Percentiles rank a stretch among this genome's conserved stretches.
Conservation (phyloP, 2,888 invertebrate species). For the Amphipoea oculea region DNA sequence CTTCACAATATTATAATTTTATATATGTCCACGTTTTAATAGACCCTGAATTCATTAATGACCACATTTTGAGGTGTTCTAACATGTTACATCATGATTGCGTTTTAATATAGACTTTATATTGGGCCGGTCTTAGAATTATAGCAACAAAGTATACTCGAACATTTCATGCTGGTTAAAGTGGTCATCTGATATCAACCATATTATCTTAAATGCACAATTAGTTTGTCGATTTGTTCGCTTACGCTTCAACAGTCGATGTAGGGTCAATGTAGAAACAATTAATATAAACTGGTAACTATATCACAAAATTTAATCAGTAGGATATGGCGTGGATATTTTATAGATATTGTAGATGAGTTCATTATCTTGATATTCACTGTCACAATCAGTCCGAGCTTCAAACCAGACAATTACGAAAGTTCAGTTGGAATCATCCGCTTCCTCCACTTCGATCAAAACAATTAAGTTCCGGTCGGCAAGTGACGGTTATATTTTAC, state of each 20-base stretch:
- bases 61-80: slow-evolving; percentile 45
- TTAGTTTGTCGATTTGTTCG: background rate
- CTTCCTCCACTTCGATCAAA: slow-evolving; percentile 8
- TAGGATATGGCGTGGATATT: background rate
- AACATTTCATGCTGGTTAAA: background rate
- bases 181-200: background rate
- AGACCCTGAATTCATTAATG: slow-evolving; percentile 54
- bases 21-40: slow-evolving; percentile 31
- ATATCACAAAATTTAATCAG: background rate
- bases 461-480: background rate
- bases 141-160: background rate
- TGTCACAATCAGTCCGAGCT: background rate
- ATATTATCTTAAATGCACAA: slow-evolving; percentile 11
- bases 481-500: background rate
- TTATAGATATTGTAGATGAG: background rate
- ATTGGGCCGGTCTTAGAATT: background rate
- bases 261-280: slow-evolving; percentile 17
- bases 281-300: background rate
- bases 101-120: slow-evolving; percentile 15
- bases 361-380: slow-evolving; percentile 18
- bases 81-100: slow-evolving; percentile 58
- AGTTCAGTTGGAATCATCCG: background rate
- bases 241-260: background rate
- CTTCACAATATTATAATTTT: slow-evolving; percentile 41
- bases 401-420: slow-evolving; percentile 12